Evolutionary conservation across 2,888 invertebrate genomes (phyloP), one percentile per base, ranked within the genome.

Genomic region (Crioceris asparagi): DNA sequence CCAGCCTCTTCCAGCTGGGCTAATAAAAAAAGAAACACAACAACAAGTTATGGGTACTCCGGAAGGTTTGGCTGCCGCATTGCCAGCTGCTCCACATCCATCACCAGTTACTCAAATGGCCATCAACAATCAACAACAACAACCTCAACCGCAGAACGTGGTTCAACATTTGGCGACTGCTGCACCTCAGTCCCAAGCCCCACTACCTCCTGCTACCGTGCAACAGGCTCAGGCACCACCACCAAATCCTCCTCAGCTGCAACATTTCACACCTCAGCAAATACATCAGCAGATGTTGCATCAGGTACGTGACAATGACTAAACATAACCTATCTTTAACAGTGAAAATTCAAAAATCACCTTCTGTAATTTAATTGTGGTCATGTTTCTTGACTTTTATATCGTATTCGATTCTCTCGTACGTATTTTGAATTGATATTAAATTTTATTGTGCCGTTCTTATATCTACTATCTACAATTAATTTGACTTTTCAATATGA

Each of bases 271-370:
- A 7, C 55, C 66, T 36, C 62, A 67, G 26, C 69, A 69, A 47
- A 60, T 69, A 35, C 69, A 71, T 47, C 71, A 71, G 43, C 71
- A 72, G 48, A 69, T 71, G 69, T 62, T 71, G 47, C 69, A 69
- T 39, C 71, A 72, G 53, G 63, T 63, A 51, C n/a, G n/a, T n/a
- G n/a, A n/a, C n/a, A n/a, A n/a, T n/a, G n/a, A n/a, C n/a, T n/a
- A n/a, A n/a, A n/a, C n/a, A n/a, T n/a, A n/a, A n/a, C n/a, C n/a
- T n/a, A n/a, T n/a, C n/a, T n/a, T n/a, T n/a, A n/a, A n/a, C n/a
- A n/a, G n/a, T n/a, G n/a, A n/a, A n/a, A n/a, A n/a, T n/a, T n/a
- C n/a, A n/a, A n/a, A n/a, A n/a, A n/a, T n/a, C n/a, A n/a, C n/a
- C n/a, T n/a, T n/a, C n/a, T n/a, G n/a, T n/a, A n/a, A n/a, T n/a